A percentile compares a stretch with the other conserved stretches of the same genome.
These are phyloP conservation scores for Mionectes macconnelli DNA, from an alignment of 2,113 vertebrate species.

Conservation along the genomic window DNA sequence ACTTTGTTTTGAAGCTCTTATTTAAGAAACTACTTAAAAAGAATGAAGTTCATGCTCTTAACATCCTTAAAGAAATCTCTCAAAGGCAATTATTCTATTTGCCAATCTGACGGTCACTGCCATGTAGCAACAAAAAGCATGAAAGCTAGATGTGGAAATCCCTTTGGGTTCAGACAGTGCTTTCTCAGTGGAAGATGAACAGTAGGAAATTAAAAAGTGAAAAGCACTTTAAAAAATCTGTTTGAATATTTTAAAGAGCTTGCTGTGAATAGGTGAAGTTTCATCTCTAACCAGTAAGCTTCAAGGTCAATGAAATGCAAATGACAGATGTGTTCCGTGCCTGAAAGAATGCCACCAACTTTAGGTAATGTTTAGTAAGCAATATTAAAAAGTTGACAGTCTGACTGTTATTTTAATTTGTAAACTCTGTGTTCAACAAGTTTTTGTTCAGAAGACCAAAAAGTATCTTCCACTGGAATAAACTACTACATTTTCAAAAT, in stretches of 20 bases:
- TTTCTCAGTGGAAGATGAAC: conserved; percentile 61
- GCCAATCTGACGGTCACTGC: conserved; percentile 60
- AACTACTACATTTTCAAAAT: not conserved
- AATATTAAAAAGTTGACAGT: not conserved
- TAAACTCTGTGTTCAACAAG: not conserved
- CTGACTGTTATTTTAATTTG: not conserved
- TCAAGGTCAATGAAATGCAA: conserved; percentile 73
- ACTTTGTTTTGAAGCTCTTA: conserved; percentile 73
- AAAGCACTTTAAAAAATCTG: conserved; percentile 29
- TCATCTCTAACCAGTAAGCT: conserved; percentile 59
- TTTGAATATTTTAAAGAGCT: conserved; percentile 63
- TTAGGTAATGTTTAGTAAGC: not conserved
- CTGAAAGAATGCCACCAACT: not conserved
- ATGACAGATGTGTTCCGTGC: not conserved
- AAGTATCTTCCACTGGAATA: not conserved
- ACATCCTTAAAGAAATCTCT: conserved; percentile 71
- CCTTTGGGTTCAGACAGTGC: conserved; percentile 54
- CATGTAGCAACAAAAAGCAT: conserved; percentile 61
- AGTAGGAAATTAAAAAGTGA: conserved; percentile 52
- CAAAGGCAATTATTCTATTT: conserved; percentile 63
- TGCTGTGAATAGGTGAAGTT: conserved; percentile 61
- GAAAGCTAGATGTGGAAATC: conserved; percentile 62
- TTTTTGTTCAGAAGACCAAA: not conserved
- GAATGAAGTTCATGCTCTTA: conserved; percentile 65
- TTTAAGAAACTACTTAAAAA: conserved; percentile 70